Conservation (phyloP, 1,140 invertebrate species). For the Ceratosolen solmsi region DNA sequence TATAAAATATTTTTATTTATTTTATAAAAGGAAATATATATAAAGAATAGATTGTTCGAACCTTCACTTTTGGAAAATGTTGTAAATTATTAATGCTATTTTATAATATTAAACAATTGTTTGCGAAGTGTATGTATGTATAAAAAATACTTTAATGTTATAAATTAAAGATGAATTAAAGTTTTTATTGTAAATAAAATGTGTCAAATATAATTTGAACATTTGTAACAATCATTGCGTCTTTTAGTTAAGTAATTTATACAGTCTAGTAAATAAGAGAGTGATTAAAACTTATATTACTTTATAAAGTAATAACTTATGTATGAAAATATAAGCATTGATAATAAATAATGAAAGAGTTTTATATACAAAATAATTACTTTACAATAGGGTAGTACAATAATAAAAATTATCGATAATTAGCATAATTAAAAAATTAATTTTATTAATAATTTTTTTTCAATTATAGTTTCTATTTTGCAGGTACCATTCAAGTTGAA, state of each 20-base stretch:
- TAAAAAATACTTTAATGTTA: background rate
- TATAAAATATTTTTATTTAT: slow-evolving; percentile 20
- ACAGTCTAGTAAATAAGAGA: background rate
- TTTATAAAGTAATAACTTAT: background rate
- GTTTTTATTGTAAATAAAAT: background rate
- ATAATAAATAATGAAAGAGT: slow-evolving; percentile 3
- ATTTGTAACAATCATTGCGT: background rate
- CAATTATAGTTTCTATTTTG: slow-evolving; percentile 36
- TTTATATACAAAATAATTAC: slow-evolving; percentile 32
- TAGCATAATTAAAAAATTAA: slow-evolving; percentile 42
- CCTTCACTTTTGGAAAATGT: background rate
- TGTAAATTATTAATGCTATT: background rate
- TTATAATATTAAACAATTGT: background rate
- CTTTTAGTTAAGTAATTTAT: background rate
- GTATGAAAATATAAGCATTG: background rate
- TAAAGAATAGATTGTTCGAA: background rate
- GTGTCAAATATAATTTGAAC: background rate
- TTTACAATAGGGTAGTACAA: slow-evolving; percentile 29
- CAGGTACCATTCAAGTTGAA: slow-evolving; percentile 41
- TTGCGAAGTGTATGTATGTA: background rate
- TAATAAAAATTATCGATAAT: slow-evolving; percentile 32
- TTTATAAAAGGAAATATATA: background rate
- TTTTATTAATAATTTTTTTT: slow-evolving; percentile 16
- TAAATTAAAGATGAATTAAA: background rate
- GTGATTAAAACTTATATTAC: background rate